Base-by-base conservation (phyloP, 2,797 vertebrate species). In the Smutsia gigantea region DNA sequence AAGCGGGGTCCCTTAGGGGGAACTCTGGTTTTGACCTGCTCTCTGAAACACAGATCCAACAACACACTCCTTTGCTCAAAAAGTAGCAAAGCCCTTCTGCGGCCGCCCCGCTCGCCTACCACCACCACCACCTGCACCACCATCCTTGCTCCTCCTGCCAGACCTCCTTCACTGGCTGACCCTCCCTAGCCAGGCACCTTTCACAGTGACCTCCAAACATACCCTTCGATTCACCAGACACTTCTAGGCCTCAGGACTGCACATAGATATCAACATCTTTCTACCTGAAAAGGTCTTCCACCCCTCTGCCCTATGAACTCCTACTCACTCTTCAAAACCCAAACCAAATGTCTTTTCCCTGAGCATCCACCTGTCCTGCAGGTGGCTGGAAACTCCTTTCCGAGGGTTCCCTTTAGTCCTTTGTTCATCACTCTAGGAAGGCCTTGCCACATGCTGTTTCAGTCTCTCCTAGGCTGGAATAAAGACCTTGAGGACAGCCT, bases 291-390 rank as follows among this genome's bases (percentile, higher is more conserved):
- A 91, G 77, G 0, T n/a, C 75, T 59, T 84, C 57, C 5, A 59
- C 31, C 39, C 4, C 25, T 29, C 37, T 13, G 29, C 55, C 34
- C 12, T 14, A 74, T 31, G 21, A 88, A 91, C 57, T n/a, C 51
- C 42, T 87, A 74, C 15, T 71, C 79, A 84, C n/a, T 63, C 69
- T 87, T 95, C 87, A 64, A 93, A 97, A 69, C 29, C 81, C 51
- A 69, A 55, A 13, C 13, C 51, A 37, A 68, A 59, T 37, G 23
- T 86, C 72, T 95, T 78, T 68, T 84, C 87, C 64, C 75, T 27
- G 34, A 57, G 7, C 27, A 53, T 31, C 85, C 4, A 21, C 29
- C 42, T 23, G 8, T 17, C 75, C 31, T 84, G 37, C 49, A 87
- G 31, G 13, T 21, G 13, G 46, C 1, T 12, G 21, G 77, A 75